A percentile compares a stretch with the other conserved stretches of the same genome.
phyloP scores from a whole-genome alignment of 2,888 invertebrate genomes.

The Drosophila emarginata region DNA sequence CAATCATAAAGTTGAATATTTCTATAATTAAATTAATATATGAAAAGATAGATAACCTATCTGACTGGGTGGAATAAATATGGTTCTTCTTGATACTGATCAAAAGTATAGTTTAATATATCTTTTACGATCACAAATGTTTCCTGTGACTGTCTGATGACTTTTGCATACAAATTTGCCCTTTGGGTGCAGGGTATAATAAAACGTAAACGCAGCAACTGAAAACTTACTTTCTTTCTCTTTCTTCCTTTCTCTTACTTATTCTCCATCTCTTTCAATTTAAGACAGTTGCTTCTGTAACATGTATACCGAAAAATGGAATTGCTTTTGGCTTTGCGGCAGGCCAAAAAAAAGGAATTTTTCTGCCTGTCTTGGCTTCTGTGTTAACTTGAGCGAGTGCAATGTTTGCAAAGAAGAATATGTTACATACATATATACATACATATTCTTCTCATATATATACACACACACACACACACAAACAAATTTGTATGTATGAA shows the following conservation, averaged over 20 bases:
- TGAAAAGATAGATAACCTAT: no score
- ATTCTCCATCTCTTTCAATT: not conserved
- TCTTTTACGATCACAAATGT: not conserved
- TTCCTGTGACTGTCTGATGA: no score
- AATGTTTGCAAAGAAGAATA: slow-evolving; percentile 44
- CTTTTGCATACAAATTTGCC: not conserved
- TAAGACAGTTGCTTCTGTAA: slow-evolving; percentile 4
- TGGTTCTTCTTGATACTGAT: not conserved
- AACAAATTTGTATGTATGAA: not conserved
- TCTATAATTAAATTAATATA: no score
- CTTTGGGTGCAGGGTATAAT: slow-evolving; percentile 30
- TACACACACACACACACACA: not conserved
- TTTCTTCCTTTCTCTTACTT: not conserved
- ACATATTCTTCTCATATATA: not conserved
- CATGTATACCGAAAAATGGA: slow-evolving; percentile 37
- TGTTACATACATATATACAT: slow-evolving; percentile 2
- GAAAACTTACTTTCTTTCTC: slow-evolving; percentile 8
- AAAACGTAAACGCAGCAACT: slow-evolving; percentile 36
- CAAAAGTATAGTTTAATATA: not conserved
- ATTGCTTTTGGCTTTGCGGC: slow-evolving; percentile 55
- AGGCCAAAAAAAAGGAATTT: slow-evolving; percentile 29
- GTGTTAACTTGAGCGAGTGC: slow-evolving; percentile 48
- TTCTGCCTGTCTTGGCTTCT: slow-evolving; percentile 35
- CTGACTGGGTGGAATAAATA: not conserved
- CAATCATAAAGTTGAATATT: no score